phyloP scores from a whole-genome alignment of 2,797 vertebrate species.

The Falco cherrug region DNA sequence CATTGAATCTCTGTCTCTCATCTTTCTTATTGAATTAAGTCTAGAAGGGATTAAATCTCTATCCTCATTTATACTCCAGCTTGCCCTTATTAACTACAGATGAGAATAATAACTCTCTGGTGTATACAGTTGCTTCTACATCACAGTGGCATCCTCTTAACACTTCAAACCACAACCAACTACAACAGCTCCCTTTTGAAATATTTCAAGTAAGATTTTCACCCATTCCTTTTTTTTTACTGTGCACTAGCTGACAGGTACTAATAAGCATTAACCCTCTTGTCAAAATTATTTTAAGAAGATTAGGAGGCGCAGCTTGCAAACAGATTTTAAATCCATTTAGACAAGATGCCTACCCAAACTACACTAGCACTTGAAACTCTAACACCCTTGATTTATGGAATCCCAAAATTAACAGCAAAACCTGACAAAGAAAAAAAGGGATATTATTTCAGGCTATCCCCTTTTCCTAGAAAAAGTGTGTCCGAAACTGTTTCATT shows the following conservation, averaged over 20 bases:
- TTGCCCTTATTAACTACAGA: constrained; percentile 20
- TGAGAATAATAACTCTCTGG: neutral
- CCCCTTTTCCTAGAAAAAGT: neutral
- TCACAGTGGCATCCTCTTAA: neutral
- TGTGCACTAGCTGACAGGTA: neutral
- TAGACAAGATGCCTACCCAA: neutral
- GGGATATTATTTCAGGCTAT: neutral
- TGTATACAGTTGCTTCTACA: neutral
- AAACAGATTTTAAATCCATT: constrained; percentile 23
- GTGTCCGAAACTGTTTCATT: neutral
- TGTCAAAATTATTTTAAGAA: constrained; percentile 52
- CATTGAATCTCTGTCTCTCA: neutral
- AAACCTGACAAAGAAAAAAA: neutral
- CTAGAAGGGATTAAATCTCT: constrained; percentile 22
- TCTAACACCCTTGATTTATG: neutral
- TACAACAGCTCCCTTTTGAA: constrained; percentile 14
- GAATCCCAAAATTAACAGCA: neutral
- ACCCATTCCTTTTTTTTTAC: neutral
- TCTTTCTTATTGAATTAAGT: constrained; percentile 26
- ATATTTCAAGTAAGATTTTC: constrained; percentile 22
- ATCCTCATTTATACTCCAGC: neutral
- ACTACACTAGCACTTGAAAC: neutral
- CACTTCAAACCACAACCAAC: neutral
- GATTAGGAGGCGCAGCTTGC: constrained; percentile 19
- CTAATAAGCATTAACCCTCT: constrained; percentile 45